A percentile compares a stretch with the other conserved stretches of the same genome.
Conservation (phyloP, 2,888 invertebrate genomes). For the Podotricha telesiphe region DNA sequence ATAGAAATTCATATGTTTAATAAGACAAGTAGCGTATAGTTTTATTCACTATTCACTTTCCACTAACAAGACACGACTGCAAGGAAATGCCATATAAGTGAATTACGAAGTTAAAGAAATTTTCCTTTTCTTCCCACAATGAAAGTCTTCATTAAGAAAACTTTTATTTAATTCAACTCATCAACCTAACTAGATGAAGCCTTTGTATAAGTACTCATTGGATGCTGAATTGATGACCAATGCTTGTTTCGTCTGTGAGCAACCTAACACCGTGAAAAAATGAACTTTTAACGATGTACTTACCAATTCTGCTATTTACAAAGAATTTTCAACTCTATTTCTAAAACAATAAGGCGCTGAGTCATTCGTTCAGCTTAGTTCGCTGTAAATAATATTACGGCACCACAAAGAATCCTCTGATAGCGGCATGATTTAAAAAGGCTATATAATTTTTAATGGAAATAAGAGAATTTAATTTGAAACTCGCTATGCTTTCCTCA, state of each 20-base stretch:
- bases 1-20: not conserved
- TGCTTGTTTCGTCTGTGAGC: not conserved
- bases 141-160: not conserved
- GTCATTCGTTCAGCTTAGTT: not conserved
- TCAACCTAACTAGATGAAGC: not conserved
- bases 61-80: not conserved
- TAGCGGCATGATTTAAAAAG: conserved; percentile 34
- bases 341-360: conserved; percentile 10
- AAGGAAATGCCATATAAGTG: not conserved
- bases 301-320: not conserved
- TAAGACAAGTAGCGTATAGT: no score
- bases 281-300: conserved; percentile 34
- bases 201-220: not conserved
- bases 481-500: not conserved
- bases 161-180: not conserved
- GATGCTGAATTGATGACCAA: conserved; percentile 1
- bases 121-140: not conserved
- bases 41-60: not conserved
- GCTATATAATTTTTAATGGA: conserved; percentile 34
- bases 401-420: conserved; percentile 31
- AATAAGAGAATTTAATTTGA: conserved; percentile 25
- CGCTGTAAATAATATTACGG: conserved; percentile 25
- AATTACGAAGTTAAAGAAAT: not conserved
- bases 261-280: conserved; percentile 24
- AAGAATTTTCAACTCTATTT: conserved; percentile 10